Conservation (phyloP, 2,888 invertebrate species). For the Slavum lentiscoides region DNA sequence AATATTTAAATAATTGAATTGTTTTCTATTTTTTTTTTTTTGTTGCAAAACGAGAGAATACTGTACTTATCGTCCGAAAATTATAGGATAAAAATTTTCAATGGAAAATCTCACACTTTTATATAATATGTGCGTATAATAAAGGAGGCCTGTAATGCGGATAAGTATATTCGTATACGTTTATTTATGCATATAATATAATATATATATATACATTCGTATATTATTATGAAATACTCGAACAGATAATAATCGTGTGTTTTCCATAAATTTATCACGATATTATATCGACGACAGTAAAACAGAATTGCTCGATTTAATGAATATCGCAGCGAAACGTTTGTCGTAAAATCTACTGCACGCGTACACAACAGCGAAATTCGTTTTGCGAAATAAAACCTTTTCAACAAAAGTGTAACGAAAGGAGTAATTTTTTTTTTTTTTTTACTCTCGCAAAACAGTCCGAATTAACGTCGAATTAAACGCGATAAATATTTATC, state of each 20-base stretch:
- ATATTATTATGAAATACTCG: not conserved
- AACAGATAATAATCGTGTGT: not conserved
- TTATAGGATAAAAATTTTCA: too few species aligned
- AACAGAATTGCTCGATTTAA: conserved; percentile 3
- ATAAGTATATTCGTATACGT: not conserved
- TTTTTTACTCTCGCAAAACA: too few species aligned
- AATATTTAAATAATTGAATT: too few species aligned
- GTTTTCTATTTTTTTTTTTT: too few species aligned
- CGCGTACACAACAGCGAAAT: not conserved
- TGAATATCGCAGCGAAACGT: not conserved
- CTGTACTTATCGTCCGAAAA: too few species aligned
- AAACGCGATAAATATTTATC: too few species aligned
- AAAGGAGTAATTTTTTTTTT: too few species aligned
- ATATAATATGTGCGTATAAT: too few species aligned
- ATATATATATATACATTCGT: not conserved
- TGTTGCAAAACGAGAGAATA: too few species aligned
- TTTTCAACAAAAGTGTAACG: too few species aligned
- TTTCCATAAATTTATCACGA: conserved; percentile 9
- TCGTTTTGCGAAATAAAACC: not conserved
- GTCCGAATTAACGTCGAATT: too few species aligned
- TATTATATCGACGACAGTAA: not conserved
- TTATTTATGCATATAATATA: not conserved
- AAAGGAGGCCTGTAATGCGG: not conserved
- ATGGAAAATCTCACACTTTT: too few species aligned
- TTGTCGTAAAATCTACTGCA: conserved; percentile 8